Evolutionary conservation across 35 echinoderm and acorn worm species (phyloP).

Genomic region (Strongylocentrotus purpuratus): DNA sequence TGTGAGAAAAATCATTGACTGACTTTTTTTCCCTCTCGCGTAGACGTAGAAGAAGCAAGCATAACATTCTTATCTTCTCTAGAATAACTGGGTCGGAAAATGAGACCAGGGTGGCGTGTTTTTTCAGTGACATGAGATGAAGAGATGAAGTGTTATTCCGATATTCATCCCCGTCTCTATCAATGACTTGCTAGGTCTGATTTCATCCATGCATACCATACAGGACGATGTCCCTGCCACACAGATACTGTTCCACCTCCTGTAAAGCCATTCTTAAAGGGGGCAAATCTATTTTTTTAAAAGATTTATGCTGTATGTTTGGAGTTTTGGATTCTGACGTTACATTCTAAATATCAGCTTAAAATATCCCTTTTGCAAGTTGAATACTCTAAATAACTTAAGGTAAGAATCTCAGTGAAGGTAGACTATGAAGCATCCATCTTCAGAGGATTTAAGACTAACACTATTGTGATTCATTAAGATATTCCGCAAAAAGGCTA

Average conservation of each 20-base stretch:
- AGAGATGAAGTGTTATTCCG: not conserved
- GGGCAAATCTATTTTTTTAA: not conserved
- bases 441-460: too few species aligned
- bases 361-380: too few species aligned
- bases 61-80: slow-evolving; percentile 4
- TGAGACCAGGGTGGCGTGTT: not conserved
- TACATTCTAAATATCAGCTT: too few species aligned
- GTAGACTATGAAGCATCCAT: too few species aligned
- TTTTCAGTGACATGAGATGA: not conserved
- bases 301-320: too few species aligned
- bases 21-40: too few species aligned
- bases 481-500: too few species aligned
- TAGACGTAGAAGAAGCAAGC: not conserved
- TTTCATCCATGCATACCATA: not conserved
- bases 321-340: too few species aligned
- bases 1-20: too few species aligned
- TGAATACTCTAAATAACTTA: too few species aligned
- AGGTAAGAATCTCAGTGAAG: too few species aligned
- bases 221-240: not conserved
- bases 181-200: not conserved
- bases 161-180: not conserved
- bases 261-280: not conserved
- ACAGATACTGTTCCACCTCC: not conserved
- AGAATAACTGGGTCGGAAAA: not conserved
- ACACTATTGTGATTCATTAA: too few species aligned